phyloP scores from a whole-genome alignment of 2,113 vertebrate genomes.

The Oriolus oriolus region DNA sequence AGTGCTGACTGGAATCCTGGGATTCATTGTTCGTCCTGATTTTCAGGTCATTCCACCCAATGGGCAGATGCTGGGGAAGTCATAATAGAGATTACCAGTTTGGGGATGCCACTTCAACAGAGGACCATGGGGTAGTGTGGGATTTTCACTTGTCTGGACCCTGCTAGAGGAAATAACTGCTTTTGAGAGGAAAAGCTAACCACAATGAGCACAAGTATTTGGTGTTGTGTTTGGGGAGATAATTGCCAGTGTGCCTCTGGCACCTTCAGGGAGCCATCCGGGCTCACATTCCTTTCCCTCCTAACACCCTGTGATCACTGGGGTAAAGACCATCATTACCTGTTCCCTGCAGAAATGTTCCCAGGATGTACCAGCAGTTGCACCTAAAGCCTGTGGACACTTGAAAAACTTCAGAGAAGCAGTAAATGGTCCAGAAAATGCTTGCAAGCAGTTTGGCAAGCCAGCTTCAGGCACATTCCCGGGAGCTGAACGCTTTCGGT shows the following conservation, averaged over 20 bases:
- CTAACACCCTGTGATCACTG: slow-evolving; percentile 19
- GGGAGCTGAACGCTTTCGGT: rapidly evolving
- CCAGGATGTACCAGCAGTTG: background rate
- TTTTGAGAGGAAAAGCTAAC: background rate
- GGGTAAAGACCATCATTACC: slow-evolving; percentile 32
- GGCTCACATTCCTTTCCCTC: slow-evolving; percentile 18
- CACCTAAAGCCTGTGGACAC: background rate
- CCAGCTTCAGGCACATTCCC: background rate
- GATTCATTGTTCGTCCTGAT: slow-evolving; percentile 11
- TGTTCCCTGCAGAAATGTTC: background rate
- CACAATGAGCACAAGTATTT: background rate
- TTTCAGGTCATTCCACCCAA: slow-evolving; percentile 57
- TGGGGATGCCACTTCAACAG: background rate
- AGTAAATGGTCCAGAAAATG: background rate
- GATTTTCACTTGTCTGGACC: background rate
- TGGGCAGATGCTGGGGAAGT: slow-evolving; percentile 21
- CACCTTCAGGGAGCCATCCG: background rate
- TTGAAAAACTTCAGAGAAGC: background rate
- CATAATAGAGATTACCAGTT: slow-evolving; percentile 20
- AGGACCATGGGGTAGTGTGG: background rate
- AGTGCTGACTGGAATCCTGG: background rate
- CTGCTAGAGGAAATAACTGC: background rate
- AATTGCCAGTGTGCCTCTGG: slow-evolving; percentile 14
- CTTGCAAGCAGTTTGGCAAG: background rate
- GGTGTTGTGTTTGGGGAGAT: background rate